Percentiles rank a stretch among this genome's conserved stretches.
Evolutionary conservation across 2,113 vertebrate genomes (phyloP).

Genomic region (Callorhinus ursinus): DNA sequence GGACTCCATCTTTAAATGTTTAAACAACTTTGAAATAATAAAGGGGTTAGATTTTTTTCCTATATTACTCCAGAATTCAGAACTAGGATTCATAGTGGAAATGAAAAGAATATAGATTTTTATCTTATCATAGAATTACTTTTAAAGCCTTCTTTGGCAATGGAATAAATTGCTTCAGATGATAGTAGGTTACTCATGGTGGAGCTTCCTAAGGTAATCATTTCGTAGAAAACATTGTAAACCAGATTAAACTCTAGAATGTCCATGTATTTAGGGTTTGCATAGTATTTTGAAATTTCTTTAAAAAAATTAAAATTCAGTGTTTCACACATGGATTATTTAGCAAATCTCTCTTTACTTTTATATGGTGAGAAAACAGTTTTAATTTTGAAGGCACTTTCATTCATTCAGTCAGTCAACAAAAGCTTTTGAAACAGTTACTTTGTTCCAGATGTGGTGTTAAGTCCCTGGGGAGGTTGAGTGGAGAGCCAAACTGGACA

Average conservation of each 20-base stretch:
- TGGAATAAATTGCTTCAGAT: constrained; percentile 10
- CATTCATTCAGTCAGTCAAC: neutral
- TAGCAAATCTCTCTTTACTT: neutral
- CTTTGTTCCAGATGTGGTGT: neutral
- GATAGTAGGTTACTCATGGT: neutral
- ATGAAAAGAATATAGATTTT: constrained; percentile 3
- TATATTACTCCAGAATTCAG: neutral
- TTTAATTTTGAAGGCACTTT: constrained; percentile 29
- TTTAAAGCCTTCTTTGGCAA: constrained; percentile 40
- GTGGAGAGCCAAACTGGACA: neutral
- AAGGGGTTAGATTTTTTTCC: neutral
- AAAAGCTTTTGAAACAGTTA: neutral
- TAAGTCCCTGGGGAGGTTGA: neutral
- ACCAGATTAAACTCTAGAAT: neutral
- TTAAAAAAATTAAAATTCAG: neutral
- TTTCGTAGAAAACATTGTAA: neutral
- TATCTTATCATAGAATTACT: neutral
- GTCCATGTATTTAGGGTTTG: neutral
- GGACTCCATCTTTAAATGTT: constrained; percentile 41
- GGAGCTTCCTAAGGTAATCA: neutral
- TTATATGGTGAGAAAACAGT: neutral
- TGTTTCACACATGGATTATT: neutral
- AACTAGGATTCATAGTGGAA: neutral
- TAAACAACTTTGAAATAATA: constrained; percentile 47
- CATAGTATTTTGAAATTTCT: neutral